Conservation (phyloP, 2,113 vertebrate genomes). For the Cacatua alba region DNA sequence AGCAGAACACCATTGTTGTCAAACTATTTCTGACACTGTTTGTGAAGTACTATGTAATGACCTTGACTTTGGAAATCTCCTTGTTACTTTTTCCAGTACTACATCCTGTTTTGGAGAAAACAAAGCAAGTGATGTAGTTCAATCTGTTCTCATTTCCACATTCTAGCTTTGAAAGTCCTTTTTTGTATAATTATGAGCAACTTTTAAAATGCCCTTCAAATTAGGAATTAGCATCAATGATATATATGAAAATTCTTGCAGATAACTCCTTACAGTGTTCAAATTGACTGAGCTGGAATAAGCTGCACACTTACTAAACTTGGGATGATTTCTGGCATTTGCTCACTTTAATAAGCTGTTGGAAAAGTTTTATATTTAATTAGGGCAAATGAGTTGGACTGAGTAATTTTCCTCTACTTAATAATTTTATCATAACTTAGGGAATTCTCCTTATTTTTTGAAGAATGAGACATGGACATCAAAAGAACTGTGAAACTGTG, state of each 20-base stretch:
- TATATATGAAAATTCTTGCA: neutral
- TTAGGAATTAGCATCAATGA: neutral
- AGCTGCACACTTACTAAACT: neutral
- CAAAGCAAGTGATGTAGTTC: neutral
- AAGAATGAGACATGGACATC: neutral
- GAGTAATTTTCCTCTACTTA: neutral
- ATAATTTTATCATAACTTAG: neutral
- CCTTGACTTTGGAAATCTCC: neutral
- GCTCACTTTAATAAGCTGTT: neutral
- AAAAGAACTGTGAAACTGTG: neutral
- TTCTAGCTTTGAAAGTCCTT: neutral
- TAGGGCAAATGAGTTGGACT: neutral
- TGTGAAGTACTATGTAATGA: neutral
- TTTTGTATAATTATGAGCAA: neutral
- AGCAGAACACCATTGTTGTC: neutral
- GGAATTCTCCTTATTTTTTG: neutral
- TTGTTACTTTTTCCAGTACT: neutral
- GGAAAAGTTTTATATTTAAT: neutral
- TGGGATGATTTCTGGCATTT: neutral
- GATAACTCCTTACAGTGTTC: neutral
- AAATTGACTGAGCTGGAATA: neutral
- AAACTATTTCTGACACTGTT: neutral
- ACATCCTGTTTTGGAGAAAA: neutral
- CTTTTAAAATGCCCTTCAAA: neutral
- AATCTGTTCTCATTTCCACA: neutral